Conservation (phyloP, 2,113 vertebrate genomes). For the Setophaga coronata region DNA sequence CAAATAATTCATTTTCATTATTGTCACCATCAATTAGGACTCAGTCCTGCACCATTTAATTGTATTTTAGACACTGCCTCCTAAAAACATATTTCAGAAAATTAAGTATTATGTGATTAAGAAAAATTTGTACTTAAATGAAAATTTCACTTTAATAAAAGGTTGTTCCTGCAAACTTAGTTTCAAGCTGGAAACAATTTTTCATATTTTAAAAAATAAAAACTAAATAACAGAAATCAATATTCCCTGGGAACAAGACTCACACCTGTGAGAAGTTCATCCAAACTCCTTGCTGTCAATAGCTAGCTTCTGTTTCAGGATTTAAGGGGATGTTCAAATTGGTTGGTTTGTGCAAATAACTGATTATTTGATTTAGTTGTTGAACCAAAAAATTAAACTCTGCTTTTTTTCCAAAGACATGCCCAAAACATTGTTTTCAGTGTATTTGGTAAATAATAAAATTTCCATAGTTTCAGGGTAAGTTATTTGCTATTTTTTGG, state of each 20-base stretch:
- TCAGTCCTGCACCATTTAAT: constrained; percentile 1
- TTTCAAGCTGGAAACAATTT: neutral
- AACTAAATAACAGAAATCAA: constrained; percentile 10
- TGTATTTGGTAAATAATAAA: neutral
- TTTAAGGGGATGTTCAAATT: neutral
- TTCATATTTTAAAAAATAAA: constrained; percentile 32
- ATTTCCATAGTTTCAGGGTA: neutral
- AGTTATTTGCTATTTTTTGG: neutral
- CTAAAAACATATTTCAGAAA: constrained; percentile 15
- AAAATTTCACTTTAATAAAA: neutral
- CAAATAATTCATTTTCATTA: constrained; percentile 24
- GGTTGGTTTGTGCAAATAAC: neutral
- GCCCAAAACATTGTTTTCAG: neutral
- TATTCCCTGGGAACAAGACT: neutral
- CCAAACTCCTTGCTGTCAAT: neutral
- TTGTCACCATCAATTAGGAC: constrained; percentile 17
- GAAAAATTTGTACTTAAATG: neutral
- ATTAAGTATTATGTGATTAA: neutral
- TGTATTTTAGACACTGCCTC: constrained; percentile 20
- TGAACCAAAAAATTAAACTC: constrained; percentile 26
- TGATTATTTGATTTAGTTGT: neutral
- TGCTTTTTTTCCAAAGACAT: neutral
- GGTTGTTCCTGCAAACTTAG: neutral
- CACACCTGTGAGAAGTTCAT: neutral
- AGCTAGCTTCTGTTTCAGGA: neutral